Base-by-base conservation (phyloP, 1,140 invertebrate species). In the Hycleus phaleratus region DNA sequence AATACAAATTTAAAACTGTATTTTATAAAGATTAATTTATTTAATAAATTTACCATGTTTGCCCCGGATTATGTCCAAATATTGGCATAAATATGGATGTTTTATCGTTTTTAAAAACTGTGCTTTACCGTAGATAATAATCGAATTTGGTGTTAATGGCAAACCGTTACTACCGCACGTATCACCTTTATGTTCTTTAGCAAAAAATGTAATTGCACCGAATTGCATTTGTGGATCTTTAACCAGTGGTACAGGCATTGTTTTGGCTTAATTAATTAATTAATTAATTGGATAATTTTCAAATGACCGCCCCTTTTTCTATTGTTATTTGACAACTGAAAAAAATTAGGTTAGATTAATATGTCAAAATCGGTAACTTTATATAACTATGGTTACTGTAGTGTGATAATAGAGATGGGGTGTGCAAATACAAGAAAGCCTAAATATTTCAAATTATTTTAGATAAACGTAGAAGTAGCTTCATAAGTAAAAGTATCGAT, bases 91-190 rank as follows among this genome's bases (percentile, higher is more conserved):
- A 79, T 91, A 82, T 6, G 83, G 81, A 76, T 95, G 90, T 56
- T 82, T 76, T 45, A 96, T 76, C 0, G 83, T 86, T 70, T 91
- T 90, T 2, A 97, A 75, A 46, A 83, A 78, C 71, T 95, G 92
- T 49, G 94, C 90, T 68, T 85, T 81, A 11, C 95, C 95, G 51
- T 94, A 79, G 68, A 98, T 95, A 55, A 90, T 89, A 52, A 97
- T 94, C 1, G 94, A 97, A 77, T 97, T 97, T 12, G 94, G 94
- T 2, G 95, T 98, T 8, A 97, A 75, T 0, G 95, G 95, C 38
- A 98, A 77, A 10, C 95, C 95, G 79, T 98, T 97, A 54, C 89
- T 92, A 6, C 94, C 95, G 77, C 95, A 97, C 52, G 87, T 85
- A 77, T 97, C 94, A 57, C 87, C 86, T 40, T 91, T 87, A 75